A percentile compares a stretch with the other conserved stretches of the same genome.
Conservation (phyloP, 1,140 invertebrate species). For the Drosophila albomicans region DNA sequence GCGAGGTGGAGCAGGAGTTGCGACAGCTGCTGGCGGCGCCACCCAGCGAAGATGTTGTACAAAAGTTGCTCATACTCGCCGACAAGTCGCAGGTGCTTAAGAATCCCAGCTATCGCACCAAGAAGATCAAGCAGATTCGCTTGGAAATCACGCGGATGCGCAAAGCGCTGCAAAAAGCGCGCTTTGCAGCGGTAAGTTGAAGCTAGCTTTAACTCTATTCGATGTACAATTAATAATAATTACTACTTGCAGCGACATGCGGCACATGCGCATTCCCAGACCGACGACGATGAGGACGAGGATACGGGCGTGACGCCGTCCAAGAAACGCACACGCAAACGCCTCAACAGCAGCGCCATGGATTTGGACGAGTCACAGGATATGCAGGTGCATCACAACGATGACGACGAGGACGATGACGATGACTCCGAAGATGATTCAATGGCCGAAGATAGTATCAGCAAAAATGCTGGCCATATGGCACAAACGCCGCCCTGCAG, state of each 20-base stretch:
- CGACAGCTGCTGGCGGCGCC: constrained; percentile 81
- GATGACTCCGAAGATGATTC: constrained; percentile 84
- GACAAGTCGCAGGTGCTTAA: constrained; percentile 86
- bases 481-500: constrained; percentile 82
- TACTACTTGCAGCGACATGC: constrained; percentile 46
- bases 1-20: constrained; percentile 86
- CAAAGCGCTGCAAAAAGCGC: constrained; percentile 72
- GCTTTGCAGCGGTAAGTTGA: constrained; percentile 66
- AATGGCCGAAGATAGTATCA: constrained; percentile 78
- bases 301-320: constrained; percentile 33
- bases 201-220: background rate
- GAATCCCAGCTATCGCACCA: constrained; percentile 86
- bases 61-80: constrained; percentile 86
- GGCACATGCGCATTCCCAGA: constrained; percentile 53
- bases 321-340: constrained; percentile 68
- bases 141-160: constrained; percentile 85
- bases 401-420: constrained; percentile 68
- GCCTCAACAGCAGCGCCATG: constrained; percentile 75
- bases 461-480: constrained; percentile 65
- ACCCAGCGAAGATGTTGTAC: constrained; percentile 85
- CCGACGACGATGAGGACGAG: constrained; percentile 60
- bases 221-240: background rate
- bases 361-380: constrained; percentile 76
- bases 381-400: constrained; percentile 25
- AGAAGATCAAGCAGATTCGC: constrained; percentile 86